phyloP scores from a whole-genome alignment of 2,113 vertebrate species.

The Prolemur simus region DNA sequence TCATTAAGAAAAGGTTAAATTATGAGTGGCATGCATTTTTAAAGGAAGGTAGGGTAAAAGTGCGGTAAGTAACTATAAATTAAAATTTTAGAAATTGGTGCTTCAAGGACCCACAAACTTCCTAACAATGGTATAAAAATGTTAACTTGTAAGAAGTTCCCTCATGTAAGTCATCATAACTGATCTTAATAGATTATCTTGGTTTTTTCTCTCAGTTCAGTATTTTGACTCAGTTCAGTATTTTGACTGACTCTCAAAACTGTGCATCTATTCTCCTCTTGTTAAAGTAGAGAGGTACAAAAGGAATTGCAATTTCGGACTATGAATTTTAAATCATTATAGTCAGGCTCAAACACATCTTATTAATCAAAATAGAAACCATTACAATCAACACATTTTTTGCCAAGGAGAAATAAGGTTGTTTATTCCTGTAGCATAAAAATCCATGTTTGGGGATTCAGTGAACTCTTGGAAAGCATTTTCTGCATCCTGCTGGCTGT shows the following conservation, averaged over 20 bases:
- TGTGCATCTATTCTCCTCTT: neutral
- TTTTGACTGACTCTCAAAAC: neutral
- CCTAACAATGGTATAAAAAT: neutral
- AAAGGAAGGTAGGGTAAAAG: neutral
- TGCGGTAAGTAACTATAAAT: neutral
- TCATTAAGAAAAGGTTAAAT: neutral
- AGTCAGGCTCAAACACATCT: too few species aligned
- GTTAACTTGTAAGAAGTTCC: neutral
- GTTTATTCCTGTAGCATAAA: too few species aligned
- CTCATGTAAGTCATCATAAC: neutral
- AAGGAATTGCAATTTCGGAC: too few species aligned
- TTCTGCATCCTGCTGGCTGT: too few species aligned
- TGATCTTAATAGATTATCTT: neutral
- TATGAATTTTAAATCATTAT: too few species aligned
- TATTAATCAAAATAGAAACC: too few species aligned
- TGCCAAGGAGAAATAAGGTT: too few species aligned
- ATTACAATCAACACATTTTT: too few species aligned
- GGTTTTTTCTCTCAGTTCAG: neutral
- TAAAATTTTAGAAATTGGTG: slow-evolving; percentile 3
- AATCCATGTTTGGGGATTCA: too few species aligned
- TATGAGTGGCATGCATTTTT: neutral
- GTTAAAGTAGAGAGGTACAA: neutral
- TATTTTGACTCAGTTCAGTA: neutral
- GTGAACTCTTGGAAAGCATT: too few species aligned
- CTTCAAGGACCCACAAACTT: neutral